These are phyloP conservation scores for Hetaerina titia DNA, from an alignment of 2,888 invertebrate species.

Conservation along the genomic window DNA sequence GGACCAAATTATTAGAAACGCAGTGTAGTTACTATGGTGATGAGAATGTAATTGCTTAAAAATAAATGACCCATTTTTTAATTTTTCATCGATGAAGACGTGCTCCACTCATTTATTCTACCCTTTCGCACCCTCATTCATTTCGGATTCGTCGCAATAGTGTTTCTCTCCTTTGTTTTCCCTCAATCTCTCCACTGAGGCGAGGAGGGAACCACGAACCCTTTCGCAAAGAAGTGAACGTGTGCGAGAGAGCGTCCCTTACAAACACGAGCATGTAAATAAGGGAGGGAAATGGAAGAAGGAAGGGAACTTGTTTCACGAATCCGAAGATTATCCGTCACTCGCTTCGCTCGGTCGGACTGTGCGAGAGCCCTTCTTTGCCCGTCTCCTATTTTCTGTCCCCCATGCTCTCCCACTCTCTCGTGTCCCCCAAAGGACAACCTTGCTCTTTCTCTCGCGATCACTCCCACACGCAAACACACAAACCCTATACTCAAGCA, in stretches of 20 bases:
- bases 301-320: neutral
- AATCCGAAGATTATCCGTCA: slow-evolving; percentile 44
- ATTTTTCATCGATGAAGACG: no score
- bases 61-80: no score
- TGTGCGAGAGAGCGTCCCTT: neutral
- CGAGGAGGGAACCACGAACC: neutral
- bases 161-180: neutral
- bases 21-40: no score
- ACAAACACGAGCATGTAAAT: neutral
- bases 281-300: neutral
- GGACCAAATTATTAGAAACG: no score
- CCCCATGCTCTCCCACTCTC: neutral
- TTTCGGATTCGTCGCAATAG: no score
- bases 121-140: no score
- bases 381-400: neutral
- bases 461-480: neutral
- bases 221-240: neutral
- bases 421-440: neutral
- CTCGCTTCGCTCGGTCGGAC: neutral
- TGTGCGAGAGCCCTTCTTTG: no score
- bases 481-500: neutral
- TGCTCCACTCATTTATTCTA: no score
- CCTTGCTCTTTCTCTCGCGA: neutral
- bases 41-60: no score
- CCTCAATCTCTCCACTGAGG: neutral